These are phyloP conservation scores for Leucozona laternaria DNA, from an alignment of 2,888 invertebrate species.

Conservation along the genomic window DNA sequence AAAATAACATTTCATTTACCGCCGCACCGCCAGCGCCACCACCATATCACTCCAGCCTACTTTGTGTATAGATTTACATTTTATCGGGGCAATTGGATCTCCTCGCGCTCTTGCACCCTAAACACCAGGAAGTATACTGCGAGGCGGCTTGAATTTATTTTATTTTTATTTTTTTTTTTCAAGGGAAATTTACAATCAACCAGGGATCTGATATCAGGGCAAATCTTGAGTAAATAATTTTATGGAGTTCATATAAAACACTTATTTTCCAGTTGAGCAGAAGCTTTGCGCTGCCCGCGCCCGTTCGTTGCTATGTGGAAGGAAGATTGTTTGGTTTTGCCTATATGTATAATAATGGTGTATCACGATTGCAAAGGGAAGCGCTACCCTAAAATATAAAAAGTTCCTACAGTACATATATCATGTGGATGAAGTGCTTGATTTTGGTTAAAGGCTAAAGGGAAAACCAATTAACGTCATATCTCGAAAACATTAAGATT, in stretches of 20 bases:
- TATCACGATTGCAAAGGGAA: not conserved
- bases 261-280: not conserved
- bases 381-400: not conserved
- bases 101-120: not conserved
- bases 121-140: not conserved
- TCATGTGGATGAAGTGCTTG: not conserved
- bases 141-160: not conserved
- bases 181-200: not conserved
- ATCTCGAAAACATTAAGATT: conserved; percentile 3
- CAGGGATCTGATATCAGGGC: not conserved
- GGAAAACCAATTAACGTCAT: not conserved
- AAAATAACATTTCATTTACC: not conserved
- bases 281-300: too few species aligned
- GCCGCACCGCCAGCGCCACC: not conserved
- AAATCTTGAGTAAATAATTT: conserved; percentile 3
- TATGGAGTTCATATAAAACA: not conserved
- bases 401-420: not conserved
- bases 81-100: not conserved
- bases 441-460: not conserved
- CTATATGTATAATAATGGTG: not conserved
- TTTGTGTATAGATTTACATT: not conserved
- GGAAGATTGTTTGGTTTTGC: not conserved
- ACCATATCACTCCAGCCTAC: not conserved
- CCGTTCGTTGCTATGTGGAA: not conserved
- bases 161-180: not conserved